Evolutionary conservation across 2,797 vertebrate species (phyloP), one percentile per base, ranked within the genome.

Genomic region (Smutsia temminckii): DNA sequence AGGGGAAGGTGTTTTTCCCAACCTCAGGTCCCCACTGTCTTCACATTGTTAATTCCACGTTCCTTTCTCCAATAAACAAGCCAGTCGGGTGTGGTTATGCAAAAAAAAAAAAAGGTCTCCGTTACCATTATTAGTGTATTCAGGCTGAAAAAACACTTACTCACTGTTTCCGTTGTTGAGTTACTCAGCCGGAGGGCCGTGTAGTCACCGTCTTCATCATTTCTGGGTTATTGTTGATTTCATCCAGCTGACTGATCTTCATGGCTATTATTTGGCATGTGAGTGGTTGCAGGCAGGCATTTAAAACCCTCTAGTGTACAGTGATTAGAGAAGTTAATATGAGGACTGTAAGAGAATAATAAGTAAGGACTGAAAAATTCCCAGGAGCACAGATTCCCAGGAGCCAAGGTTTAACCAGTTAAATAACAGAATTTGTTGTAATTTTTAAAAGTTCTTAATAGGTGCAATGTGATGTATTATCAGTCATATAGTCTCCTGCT

Each of bases 41-140:
- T 91, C 68, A 95, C 89, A 0, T 95, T 97, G 96, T 97, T 97
- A 83, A 86, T 11, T 77, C 96, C 93, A 89, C n/a, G 18, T 85
- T 40, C 71, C 89, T 80, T 57, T 89, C 96, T 97, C 83, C 95
- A 97, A 97, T 97, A 98, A 97, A 96, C 42, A 97, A 97, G 94
- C 96, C 95, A 85, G 77, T 88, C 17, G 23, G 97, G 95, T 80
- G 91, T 97, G 97, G 96, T 96, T 96, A 66, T 64, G 80, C 37
- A 37, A 37, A 37, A 37, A 37, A 37, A 37, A 37, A 37, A 37
- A 37, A 37, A 37, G 37, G 37, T 37, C 32, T 83, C 32, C n/a
- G 42, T 17, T 84, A 11, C n/a, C 8, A 25, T 18, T 46, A 37
- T 25, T 84, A 46, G 34, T 51, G n/a, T 78, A n/a, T 6, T 34